Conservation (phyloP, 2,113 vertebrate genomes). For the Pampusana beccarii region DNA sequence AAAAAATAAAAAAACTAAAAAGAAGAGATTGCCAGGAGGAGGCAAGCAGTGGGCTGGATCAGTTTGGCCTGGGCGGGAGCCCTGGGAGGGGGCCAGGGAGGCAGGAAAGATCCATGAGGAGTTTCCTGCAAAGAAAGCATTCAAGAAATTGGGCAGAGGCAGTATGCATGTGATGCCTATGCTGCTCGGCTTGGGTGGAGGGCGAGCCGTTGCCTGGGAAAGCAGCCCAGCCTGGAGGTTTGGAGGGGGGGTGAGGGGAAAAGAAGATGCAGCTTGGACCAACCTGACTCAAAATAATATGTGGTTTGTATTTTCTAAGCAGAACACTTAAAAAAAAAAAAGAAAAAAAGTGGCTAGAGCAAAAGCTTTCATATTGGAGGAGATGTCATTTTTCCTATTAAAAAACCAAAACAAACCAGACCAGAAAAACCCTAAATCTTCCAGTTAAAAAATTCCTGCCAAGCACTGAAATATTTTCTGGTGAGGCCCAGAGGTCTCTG, state of each 20-base stretch:
- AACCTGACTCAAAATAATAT: neutral
- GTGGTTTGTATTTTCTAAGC: neutral
- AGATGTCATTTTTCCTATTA: constrained; percentile 27
- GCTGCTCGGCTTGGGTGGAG: neutral
- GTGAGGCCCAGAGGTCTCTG: neutral
- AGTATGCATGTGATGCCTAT: neutral
- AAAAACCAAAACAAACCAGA: neutral
- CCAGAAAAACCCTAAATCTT: neutral
- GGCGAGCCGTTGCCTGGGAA: neutral
- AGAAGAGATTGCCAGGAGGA: neutral
- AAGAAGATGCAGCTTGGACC: neutral
- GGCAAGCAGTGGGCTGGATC: neutral
- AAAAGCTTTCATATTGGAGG: neutral
- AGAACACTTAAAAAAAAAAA: neutral
- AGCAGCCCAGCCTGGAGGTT: neutral
- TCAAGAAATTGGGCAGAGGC: neutral
- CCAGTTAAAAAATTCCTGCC: neutral
- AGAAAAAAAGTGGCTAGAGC: neutral
- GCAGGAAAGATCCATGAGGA: constrained; percentile 18
- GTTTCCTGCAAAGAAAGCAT: constrained; percentile 39
- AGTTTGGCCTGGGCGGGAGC: neutral
- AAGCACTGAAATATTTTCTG: neutral
- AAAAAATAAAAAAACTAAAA: neutral
- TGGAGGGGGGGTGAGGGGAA: neutral
- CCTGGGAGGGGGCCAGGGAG: neutral